Evolutionary conservation across 2,888 invertebrate genomes (phyloP), one percentile per base, ranked within the genome.

Genomic region (Blera fallax): DNA sequence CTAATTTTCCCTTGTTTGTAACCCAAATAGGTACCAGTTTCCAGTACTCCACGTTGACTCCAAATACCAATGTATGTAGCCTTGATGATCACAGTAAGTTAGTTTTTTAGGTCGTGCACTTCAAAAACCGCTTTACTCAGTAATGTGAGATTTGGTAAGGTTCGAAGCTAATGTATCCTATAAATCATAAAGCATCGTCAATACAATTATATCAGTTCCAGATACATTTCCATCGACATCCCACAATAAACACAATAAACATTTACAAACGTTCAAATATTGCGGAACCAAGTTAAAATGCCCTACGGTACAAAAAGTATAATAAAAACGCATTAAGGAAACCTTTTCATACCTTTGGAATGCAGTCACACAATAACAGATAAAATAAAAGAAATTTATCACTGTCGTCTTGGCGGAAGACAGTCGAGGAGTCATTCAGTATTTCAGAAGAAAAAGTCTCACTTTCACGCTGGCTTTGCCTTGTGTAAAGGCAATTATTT

Each of bases 271-370:
- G 8, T 21, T 18, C 8, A 14, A 50, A 10, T 11, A 37, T 52
- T 29, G 4, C 18, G 40, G 50, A 50, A 62, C 73, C 50, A 60
- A 27, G 37, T 16, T 29, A 32, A 32, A 52, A 40, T 32, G 6
- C 32, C 64, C 62, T 27, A 34, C 32, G 34, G 16, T 40, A 11
- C 14, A 1, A 21, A 40, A 27, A 8, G 74, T 37, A 64, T 54
- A 74, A 74, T 65, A 43, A 37, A 74, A 64, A 74, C 64, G 64
- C 65, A 76, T 76, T 76, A 76, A 76, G 76, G 27, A 65, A 56
- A 76, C 34, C 16, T 43, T 37, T 76, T 65, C 62, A 64, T 64
- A 43, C 43, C 76, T 14, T 11, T 56, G 76, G 76, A 76, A 76
- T 76, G 76, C 65, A 65, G 54, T 64, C 54, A 64, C 64, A 64